Base-by-base conservation (phyloP, 2,113 vertebrate genomes). In the Urocitellus parryii region DNA sequence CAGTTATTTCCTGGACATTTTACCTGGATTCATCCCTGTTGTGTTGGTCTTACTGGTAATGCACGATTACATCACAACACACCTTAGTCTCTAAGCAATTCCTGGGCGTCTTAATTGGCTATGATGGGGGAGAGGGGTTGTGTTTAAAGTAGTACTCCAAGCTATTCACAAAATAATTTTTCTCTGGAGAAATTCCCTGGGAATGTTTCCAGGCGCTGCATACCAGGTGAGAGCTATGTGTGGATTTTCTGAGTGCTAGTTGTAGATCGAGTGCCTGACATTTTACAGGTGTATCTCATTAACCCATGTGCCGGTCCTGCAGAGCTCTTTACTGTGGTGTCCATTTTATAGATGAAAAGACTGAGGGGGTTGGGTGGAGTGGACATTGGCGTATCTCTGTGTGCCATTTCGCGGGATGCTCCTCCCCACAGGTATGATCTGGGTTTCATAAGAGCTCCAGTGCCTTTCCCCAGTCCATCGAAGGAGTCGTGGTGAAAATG, bases 71-170 rank as follows among this genome's bases (percentile, higher is more conserved):
- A 16, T 67, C 79, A 45, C 18, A 81, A 51, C 37, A 61, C 27
- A 29, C 6, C 73, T 94, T 37, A 12, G 37, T 81, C 61, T 73
- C 78, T 8, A 90, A 51, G 20, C 20, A 70, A 42, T 0, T 24
- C 5, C 32, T 53, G 24, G 68, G 13, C 63, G 70, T 74, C 92
- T 91, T 63, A 58, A 72, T 34, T 76, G 70, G 24, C 32, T 85
- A 84, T 14, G 16, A 1, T 48, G 14, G 65, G 65, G 39, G 32
- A 3, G 61, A 63, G 61, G 32, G 24, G 39, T n/a, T 79, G 2
- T 76, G 22, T 89, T 87, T 85, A 48, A 88, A 81, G 37, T 51
- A 86, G 88, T 45, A 70, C 37, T 39, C 17, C 76, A 82, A 88
- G 65, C 32, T 56, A 10, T 8, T 65, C 78, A 70, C 34, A 67